Base-by-base conservation (phyloP, 2,888 invertebrate species). In the Hypomecis punctinalis region DNA sequence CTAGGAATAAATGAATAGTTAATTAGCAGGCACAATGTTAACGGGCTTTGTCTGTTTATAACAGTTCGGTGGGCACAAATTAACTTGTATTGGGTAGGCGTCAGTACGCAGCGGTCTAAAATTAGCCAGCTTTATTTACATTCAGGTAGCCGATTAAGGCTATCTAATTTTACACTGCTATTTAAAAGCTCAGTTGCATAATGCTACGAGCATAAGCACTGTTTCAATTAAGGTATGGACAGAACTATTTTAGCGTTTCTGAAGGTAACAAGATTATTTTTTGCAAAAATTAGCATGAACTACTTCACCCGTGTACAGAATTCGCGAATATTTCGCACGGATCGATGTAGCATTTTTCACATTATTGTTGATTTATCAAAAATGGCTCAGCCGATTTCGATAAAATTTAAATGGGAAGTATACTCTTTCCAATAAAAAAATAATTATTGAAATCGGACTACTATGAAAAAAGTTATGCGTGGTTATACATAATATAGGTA, bases 81-180 rank as follows among this genome's bases (percentile, higher is more conserved):
- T 13, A 9, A 51, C 37, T 39, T 13, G 11, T 8, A 51, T 13
- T 6, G 23, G 13, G 52, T 43, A 51, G 45, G 10, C 42, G 10
- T 23, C 33, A 39, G 7, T 51, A 63, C 54, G 58, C 55, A 68
- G 52, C 60, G 57, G 43, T 60, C 62, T 5, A 45, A 63, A 70
- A 65, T 70, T 61, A 68, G 53, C 61, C 43, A 13, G 55, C 61
- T 65, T 60, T 60, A 65, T 69, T 68, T 68, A 62, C 58, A 58
- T 33, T 23, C 36, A 37, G 49, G 36, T 42, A 52, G 35, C 48
- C 52, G 51, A 69, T 57, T 68, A 66, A 69, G 66, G 66, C 63
- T 72, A 66, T 59, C 61, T 68, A 65, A 69, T 62, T 66, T 66
- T 68, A 64, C 67, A 63, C 66, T 59, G 46, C 53, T 72, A 67